Base-by-base conservation (phyloP, 2,888 invertebrate species). In the Pyrrhia umbra region DNA sequence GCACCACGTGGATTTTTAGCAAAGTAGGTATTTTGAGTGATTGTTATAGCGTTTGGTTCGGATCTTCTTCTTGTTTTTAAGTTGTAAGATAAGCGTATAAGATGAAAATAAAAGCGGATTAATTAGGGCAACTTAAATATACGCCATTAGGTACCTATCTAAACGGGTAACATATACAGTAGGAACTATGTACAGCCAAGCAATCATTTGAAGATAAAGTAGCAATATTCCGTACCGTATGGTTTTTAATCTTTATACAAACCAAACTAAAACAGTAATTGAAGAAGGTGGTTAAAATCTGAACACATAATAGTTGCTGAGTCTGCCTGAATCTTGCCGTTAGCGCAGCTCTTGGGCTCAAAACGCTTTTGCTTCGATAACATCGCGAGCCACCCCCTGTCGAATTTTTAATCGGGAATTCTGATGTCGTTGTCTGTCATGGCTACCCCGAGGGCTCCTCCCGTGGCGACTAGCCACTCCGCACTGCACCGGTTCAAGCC, bases 341-440 rank as follows among this genome's bases (percentile, higher is more conserved):
- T 4, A 23, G 18, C 16, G 8, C 18, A 20, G 49, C 42, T 43
- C 23, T 6, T 45, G 39, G 43, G 49, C 37, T 57, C 15, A 49
- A 58, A 67, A 59, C 10, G 42, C 30, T 75, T 50, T 47, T 52
- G 64, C 67, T 77, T 79, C 83, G 79, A 85, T 85, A 87, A 77
- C 79, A 79, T 69, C 73, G 79, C 72, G 71, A 66, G 16, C 42
- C 40, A 9, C 73, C 74, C 78, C 82, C 81, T 80, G 82, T 84
- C 86, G 88, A 89, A 88, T 90, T 90, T 88, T 86, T 87, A 89
- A 90, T 91, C 86, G 84, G 71, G 65, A 68, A 63, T 74, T 78
- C 78, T 83, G 85, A 88, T 88, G 82, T 86, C 84, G 82, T 85
- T 86, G 83, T 84, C 82, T 75, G 74, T 67, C 70, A 60, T 58